Conservation (phyloP, 2,113 vertebrate species). For the Hemicordylus capensis region DNA sequence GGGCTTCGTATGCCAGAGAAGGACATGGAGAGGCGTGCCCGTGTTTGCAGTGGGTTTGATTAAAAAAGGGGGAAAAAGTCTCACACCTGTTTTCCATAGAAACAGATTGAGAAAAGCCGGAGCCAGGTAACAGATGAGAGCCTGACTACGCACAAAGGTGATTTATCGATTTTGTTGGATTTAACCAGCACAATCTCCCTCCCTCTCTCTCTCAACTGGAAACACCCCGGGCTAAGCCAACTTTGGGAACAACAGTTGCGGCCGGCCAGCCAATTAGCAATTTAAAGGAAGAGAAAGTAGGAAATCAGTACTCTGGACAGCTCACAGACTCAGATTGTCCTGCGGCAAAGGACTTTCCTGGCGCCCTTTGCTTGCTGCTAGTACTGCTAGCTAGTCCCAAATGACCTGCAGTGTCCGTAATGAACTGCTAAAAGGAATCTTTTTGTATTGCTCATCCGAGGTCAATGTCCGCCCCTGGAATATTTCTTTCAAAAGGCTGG, state of each 20-base stretch:
- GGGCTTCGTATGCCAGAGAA: neutral
- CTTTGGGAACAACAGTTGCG: neutral
- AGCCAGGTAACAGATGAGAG: conserved; percentile 18
- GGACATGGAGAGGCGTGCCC: neutral
- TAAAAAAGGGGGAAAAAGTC: neutral
- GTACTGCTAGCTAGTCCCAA: neutral
- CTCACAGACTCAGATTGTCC: neutral
- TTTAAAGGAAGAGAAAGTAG: neutral
- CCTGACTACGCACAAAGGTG: neutral
- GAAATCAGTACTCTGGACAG: conserved; percentile 69
- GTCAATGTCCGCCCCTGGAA: neutral
- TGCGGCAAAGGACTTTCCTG: neutral
- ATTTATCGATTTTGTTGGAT: neutral
- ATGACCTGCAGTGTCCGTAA: neutral
- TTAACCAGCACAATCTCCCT: neutral
- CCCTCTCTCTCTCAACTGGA: no score
- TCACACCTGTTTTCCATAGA: conserved; percentile 30
- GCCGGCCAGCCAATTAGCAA: neutral
- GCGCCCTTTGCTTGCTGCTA: neutral
- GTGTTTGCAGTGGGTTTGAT: neutral
- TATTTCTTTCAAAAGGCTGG: neutral
- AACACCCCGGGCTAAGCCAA: neutral
- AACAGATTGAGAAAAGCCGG: conserved; percentile 26
- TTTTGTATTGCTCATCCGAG: neutral
- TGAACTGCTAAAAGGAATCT: neutral